These are phyloP conservation scores for Pachycephus smyrnensis DNA, from an alignment of 2,888 invertebrate species.

Conservation along the genomic window DNA sequence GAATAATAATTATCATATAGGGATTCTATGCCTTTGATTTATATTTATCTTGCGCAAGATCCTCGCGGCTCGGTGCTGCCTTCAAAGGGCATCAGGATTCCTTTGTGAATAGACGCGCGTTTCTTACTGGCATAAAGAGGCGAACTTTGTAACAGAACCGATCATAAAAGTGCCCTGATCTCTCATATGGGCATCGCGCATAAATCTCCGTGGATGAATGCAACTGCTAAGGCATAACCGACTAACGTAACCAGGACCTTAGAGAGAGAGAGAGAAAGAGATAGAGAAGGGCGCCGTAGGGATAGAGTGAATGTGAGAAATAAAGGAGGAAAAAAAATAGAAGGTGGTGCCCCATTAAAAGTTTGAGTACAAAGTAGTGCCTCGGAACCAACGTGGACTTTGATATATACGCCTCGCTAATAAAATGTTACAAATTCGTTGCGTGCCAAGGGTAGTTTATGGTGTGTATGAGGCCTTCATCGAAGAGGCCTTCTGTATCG, in stretches of 20 bases:
- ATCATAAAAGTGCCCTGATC: slow-evolving; percentile 59
- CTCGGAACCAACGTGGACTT: slow-evolving; percentile 26
- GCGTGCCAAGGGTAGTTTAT: slow-evolving; percentile 57
- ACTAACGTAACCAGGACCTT: slow-evolving; percentile 36
- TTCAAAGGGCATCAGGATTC: not conserved
- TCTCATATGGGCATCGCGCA: slow-evolving; percentile 43
- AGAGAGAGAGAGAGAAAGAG: slow-evolving; percentile 47
- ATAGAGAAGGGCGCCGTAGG: not conserved
- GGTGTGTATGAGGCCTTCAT: slow-evolving; percentile 48
- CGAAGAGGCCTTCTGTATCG: slow-evolving; percentile 36
- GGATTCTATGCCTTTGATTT: not conserved
- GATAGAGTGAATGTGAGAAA: not conserved
- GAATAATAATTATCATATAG: not conserved
- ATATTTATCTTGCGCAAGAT: not conserved
- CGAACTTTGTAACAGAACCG: slow-evolving; percentile 59
- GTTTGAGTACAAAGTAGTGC: slow-evolving; percentile 45
- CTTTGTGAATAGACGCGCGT: slow-evolving; percentile 30
- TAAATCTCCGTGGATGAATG: slow-evolving; percentile 60
- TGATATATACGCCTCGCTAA: slow-evolving; percentile 51
- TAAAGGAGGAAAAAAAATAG: not conserved
- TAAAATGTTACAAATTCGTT: slow-evolving; percentile 65
- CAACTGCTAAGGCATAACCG: slow-evolving; percentile 49
- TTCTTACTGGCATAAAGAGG: slow-evolving; percentile 44
- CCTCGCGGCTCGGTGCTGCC: not conserved
- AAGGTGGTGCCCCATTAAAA: slow-evolving; percentile 47